Evolutionary conservation across 2,888 invertebrate species (phyloP).

Genomic region (Caenorhabditis sp.): DNA sequence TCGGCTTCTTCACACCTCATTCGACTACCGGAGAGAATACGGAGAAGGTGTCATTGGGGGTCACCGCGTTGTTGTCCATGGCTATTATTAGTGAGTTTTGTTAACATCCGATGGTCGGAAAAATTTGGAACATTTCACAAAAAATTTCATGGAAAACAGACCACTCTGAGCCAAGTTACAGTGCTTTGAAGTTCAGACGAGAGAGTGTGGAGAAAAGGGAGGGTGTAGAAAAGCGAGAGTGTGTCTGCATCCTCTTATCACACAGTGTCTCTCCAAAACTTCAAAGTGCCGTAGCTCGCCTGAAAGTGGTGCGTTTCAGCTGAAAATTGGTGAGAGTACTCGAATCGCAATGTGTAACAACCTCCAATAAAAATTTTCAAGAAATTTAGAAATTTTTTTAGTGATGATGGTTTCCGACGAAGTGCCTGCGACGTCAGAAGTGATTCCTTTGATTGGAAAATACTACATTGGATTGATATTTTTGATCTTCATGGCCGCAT

Average conservation of each 20-base stretch:
- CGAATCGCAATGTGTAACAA: neutral
- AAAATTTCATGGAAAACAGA: too few species aligned
- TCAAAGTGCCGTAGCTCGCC: neutral
- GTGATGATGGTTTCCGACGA: constrained; percentile 82
- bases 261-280: neutral
- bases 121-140: neutral
- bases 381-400: constrained; percentile 51
- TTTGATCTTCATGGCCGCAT: constrained; percentile 80
- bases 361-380: neutral
- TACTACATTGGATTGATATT: constrained; percentile 82
- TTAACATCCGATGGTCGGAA: too few species aligned
- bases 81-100: constrained; percentile 79
- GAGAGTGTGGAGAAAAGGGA: neutral
- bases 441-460: constrained; percentile 81
- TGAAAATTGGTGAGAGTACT: neutral
- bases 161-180: constrained; percentile 3
- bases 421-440: constrained; percentile 81
- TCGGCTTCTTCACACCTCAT: constrained; percentile 83
- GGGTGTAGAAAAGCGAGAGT: constrained; percentile 1
- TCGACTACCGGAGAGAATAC: constrained; percentile 83
- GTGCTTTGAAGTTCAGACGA: neutral
- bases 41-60: constrained; percentile 82
- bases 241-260: constrained; percentile 1
- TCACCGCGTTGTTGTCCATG: constrained; percentile 81
- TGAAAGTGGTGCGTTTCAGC: neutral